Evolutionary conservation across 2,888 invertebrate species (phyloP).

Genomic region (Helleia helle): DNA sequence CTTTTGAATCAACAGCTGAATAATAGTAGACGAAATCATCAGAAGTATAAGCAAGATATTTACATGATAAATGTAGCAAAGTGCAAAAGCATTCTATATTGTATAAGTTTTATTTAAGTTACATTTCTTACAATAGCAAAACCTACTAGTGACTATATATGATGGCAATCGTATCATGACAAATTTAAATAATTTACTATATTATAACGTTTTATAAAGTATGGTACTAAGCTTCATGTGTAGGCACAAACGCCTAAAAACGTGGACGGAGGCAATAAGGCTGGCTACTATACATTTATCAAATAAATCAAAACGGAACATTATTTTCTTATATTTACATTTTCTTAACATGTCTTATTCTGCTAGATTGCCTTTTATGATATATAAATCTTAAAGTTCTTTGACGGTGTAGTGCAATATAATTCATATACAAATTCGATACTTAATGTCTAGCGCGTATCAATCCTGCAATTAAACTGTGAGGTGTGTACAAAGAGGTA

Average conservation of each 20-base stretch:
- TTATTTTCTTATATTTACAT: slow-evolving; percentile 8
- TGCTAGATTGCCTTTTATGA: background rate
- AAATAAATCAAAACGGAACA: slow-evolving; percentile 1
- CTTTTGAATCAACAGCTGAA: background rate
- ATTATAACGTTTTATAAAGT: slow-evolving; percentile 4
- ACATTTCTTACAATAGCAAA: slow-evolving; percentile 42
- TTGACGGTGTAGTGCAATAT: too few species aligned
- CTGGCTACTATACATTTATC: slow-evolving; percentile 2
- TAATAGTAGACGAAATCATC: background rate
- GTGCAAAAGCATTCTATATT: slow-evolving; percentile 14
- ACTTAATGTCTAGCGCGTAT: too few species aligned
- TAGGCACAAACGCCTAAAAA: background rate
- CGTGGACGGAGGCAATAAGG: slow-evolving; percentile 13
- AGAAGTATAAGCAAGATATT: background rate
- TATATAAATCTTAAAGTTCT: too few species aligned
- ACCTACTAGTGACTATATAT: slow-evolving; percentile 57
- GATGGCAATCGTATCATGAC: slow-evolving; percentile 40
- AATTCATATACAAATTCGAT: too few species aligned
- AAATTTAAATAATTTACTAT: slow-evolving; percentile 10
- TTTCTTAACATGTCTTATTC: background rate
- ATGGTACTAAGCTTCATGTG: slow-evolving; percentile 9
- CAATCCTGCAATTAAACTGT: too few species aligned
- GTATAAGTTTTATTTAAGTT: slow-evolving; percentile 17
- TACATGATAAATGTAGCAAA: background rate
- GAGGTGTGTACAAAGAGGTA: too few species aligned